These are phyloP conservation scores for Cheilosia variabilis DNA, from an alignment of 2,888 invertebrate genomes.

Conservation along the genomic window DNA sequence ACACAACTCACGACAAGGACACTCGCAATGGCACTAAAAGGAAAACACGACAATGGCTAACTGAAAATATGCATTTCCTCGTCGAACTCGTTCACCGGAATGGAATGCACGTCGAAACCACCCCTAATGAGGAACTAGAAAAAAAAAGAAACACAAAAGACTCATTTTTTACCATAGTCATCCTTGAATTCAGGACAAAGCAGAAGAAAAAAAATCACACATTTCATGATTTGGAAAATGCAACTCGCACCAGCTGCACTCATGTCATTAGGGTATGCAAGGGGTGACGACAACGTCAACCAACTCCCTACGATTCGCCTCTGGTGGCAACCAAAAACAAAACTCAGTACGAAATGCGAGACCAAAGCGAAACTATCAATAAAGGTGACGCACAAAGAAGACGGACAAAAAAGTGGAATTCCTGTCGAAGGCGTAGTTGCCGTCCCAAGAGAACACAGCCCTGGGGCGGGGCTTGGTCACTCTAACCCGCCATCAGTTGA, in stretches of 20 bases:
- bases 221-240: conserved; percentile 67
- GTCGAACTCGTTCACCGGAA: conserved; percentile 12
- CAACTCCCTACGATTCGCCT: conserved; percentile 26
- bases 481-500: background rate
- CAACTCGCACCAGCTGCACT: conserved; percentile 68
- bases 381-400: conserved; percentile 34
- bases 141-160: background rate
- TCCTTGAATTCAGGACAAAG: conserved; percentile 52
- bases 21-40: conserved; percentile 32
- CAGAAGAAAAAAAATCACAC: conserved; percentile 44
- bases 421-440: conserved; percentile 56
- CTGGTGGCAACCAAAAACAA: conserved; percentile 9
- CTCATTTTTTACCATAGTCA: background rate
- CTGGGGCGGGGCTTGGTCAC: conserved; percentile 55
- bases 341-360: conserved; percentile 27
- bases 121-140: conserved; percentile 58
- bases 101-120: conserved; percentile 44
- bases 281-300: conserved; percentile 49
- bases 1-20: conserved; percentile 32
- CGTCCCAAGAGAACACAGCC: conserved; percentile 33
- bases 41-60: conserved; percentile 17
- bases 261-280: conserved; percentile 35
- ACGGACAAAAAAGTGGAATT: conserved; percentile 15
- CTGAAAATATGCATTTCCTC: conserved; percentile 40
- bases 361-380: conserved; percentile 27